phyloP scores from a whole-genome alignment of 30 jellyfish, hydroid and myxozoan species.

The Turritopsis dohrnii region DNA sequence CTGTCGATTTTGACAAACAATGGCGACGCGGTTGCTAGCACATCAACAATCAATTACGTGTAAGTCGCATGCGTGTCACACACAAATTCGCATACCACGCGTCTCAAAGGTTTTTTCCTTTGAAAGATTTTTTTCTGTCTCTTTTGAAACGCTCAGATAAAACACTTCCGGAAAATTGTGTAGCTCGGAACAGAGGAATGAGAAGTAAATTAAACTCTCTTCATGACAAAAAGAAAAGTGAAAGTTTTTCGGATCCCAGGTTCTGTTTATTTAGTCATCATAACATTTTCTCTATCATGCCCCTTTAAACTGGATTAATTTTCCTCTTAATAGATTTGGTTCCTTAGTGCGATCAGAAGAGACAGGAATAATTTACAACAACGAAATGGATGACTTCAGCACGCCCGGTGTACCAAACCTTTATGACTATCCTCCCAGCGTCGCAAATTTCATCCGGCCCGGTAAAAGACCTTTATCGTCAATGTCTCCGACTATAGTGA shows the following conservation, averaged over 20 bases:
- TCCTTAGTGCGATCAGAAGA: slow-evolving; percentile 48
- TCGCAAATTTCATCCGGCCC: slow-evolving; percentile 70
- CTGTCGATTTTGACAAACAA: slow-evolving; percentile 58
- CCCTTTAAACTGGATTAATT: background rate
- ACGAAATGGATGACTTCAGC: slow-evolving; percentile 93
- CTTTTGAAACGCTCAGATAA: no score
- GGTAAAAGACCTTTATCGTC: slow-evolving; percentile 88
- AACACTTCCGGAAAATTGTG: no score
- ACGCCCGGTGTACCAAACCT: slow-evolving; percentile 74
- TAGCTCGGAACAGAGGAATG: no score
- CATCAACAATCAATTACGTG: slow-evolving; percentile 67
- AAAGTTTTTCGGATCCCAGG: no score
- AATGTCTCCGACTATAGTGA: slow-evolving; percentile 69
- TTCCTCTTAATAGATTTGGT: slow-evolving; percentile 50
- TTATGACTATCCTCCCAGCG: slow-evolving; percentile 73
- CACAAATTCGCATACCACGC: no score
- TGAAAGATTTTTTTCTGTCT: no score
- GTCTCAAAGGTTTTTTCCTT: no score
- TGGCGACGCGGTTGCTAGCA: slow-evolving; percentile 89
- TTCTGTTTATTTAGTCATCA: no score
- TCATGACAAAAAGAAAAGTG: no score
- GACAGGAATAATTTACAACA: slow-evolving; percentile 76
- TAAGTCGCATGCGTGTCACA: slow-evolving; percentile 14
- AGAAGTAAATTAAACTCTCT: no score
- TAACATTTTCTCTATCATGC: background rate